Evolutionary conservation across 2,888 invertebrate genomes (phyloP), one percentile per base, ranked within the genome.

Genomic region (Parapristionchus giblindavisi): DNA sequence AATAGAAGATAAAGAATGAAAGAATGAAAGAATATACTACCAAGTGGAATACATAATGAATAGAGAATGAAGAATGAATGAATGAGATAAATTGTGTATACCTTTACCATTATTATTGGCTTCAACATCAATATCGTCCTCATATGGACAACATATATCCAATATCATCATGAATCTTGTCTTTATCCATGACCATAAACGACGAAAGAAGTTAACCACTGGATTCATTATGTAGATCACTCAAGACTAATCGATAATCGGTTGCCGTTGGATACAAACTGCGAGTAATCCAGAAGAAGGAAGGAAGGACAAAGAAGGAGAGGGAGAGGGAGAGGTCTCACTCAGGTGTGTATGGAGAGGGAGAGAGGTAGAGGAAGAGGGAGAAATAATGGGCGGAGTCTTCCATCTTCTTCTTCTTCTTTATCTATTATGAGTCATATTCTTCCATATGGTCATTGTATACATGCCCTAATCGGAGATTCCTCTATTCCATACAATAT

Each of bases 181-280:
- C 61, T 73, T 73, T 60, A 73, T 60, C 73, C 73, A 73, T 11
- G 60, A 60, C 73, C 73, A 73, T 14, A 48, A 34, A 34, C 73
- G 29, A 48, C 73, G 34, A 8, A 73, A 51, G 48, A 60, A 73
- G 51, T 73, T 73, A 2, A 61, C 48, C 2, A 73, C 73, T 34
- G 73, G 73, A 27, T 73, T 73, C 73, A 73, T 73, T 17, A n/a
- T 54, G 17, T 27, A 54, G 24, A 5, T 8, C n/a, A 5, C 6
- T 14, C n/a, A 14, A 14, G 54, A 43, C 54, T 14, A n/a, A 6
- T 54, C 11, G 29, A 27, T 34, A 24, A 29, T 27, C 27, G 48
- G 36, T 14, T 29, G 29, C 63, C 43, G 43, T 38, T 52, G 52
- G 68, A 52, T 51, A 48, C 52, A 34, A 29, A 11, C 29, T 34